A percentile compares a stretch with the other conserved stretches of the same genome.
Evolutionary conservation across 2,888 invertebrate species (phyloP).

Genomic region (Drosophila meridiana): DNA sequence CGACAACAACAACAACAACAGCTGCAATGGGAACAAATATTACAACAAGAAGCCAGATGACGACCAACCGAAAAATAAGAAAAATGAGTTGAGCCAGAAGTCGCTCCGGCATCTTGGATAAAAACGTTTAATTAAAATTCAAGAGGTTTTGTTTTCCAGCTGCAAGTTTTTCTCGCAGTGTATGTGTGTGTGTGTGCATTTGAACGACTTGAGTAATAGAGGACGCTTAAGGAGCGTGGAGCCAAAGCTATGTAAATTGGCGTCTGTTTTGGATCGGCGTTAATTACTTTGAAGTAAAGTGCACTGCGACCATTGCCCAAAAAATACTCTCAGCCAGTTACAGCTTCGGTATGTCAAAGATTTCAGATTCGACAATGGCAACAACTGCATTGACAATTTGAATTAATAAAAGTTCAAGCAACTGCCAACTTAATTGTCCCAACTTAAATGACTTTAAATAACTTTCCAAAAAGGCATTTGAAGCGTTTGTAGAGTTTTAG

Average conservation of each 20-base stretch:
- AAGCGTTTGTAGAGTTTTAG: neutral
- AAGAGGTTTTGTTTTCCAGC: slow-evolving; percentile 77
- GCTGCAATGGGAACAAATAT: neutral
- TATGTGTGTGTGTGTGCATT: slow-evolving; percentile 25
- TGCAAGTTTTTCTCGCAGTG: slow-evolving; percentile 56
- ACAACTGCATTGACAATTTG: slow-evolving; percentile 66
- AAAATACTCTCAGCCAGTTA: slow-evolving; percentile 21
- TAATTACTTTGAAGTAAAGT: slow-evolving; percentile 78
- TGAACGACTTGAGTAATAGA: slow-evolving; percentile 58
- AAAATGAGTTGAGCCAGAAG: slow-evolving; percentile 42
- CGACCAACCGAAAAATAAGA: slow-evolving; percentile 54
- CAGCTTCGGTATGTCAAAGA: neutral
- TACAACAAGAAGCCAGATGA: slow-evolving; percentile 34
- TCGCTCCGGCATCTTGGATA: slow-evolving; percentile 70
- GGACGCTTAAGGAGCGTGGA: slow-evolving; percentile 35
- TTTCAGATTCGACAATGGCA: slow-evolving; percentile 42
- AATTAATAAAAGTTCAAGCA: slow-evolving; percentile 51
- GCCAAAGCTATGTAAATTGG: slow-evolving; percentile 70
- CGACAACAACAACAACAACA: slow-evolving; percentile 24
- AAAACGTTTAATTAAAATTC: slow-evolving; percentile 80
- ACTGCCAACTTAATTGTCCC: slow-evolving; percentile 17
- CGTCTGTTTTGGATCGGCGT: slow-evolving; percentile 79
- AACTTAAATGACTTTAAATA: slow-evolving; percentile 9
- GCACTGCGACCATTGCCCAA: slow-evolving; percentile 60
- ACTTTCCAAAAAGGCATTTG: neutral